Conservation (phyloP, 2,888 invertebrate genomes). For the Synanthedon formicaeformis region DNA sequence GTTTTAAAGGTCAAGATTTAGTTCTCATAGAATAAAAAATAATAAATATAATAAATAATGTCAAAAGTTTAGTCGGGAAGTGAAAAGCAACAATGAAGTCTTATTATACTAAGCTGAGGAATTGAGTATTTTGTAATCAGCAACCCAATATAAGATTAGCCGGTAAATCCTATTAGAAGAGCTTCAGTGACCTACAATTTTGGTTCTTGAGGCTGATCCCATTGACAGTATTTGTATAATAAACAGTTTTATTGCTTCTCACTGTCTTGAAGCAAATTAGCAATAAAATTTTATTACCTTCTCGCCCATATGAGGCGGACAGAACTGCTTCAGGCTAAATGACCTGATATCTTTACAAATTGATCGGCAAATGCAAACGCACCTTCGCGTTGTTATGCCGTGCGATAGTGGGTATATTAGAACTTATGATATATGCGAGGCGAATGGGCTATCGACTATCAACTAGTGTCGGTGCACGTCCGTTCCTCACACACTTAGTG, state of each 20-base stretch:
- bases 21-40: no score
- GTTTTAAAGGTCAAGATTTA: no score
- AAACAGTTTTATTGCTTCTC: neutral
- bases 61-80: slow-evolving; percentile 3
- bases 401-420: slow-evolving; percentile 28
- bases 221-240: neutral
- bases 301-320: slow-evolving; percentile 12
- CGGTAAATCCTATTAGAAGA: slow-evolving; percentile 26
- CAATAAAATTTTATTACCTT: slow-evolving; percentile 41
- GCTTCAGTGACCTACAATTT: slow-evolving; percentile 24
- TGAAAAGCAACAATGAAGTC: slow-evolving; percentile 19
- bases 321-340: slow-evolving; percentile 21
- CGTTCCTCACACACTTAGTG: slow-evolving; percentile 35
- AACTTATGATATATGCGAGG: slow-evolving; percentile 39
- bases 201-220: slow-evolving; percentile 20
- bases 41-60: neutral
- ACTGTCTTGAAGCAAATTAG: slow-evolving; percentile 19
- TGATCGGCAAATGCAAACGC: slow-evolving; percentile 23
- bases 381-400: slow-evolving; percentile 9
- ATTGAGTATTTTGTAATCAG: slow-evolving; percentile 30
- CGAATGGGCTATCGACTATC: slow-evolving; percentile 16
- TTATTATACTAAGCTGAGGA: slow-evolving; percentile 32
- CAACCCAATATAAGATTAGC: slow-evolving; percentile 39
- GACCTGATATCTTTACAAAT: slow-evolving; percentile 41
- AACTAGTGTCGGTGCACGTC: slow-evolving; percentile 21